These are phyloP conservation scores for Turdus rufiventris DNA, from an alignment of 2,113 vertebrate species.

Conservation along the genomic window DNA sequence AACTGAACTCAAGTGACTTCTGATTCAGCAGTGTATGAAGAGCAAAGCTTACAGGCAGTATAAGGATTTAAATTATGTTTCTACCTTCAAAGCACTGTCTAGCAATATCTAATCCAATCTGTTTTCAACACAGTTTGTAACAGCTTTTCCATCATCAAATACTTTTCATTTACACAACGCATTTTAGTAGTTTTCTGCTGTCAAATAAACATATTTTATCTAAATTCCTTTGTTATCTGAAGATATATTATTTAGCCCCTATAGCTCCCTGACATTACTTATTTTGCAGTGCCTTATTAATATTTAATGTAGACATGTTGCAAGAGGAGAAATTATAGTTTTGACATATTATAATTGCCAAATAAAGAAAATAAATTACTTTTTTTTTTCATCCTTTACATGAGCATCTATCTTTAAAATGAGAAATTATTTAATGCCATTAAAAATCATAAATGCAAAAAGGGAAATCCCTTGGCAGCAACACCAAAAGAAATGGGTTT, in stretches of 20 bases:
- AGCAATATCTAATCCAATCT: neutral
- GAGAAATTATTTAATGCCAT: neutral
- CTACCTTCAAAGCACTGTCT: neutral
- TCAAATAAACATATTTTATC: neutral
- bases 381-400: neutral
- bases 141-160: neutral
- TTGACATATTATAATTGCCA: neutral
- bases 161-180: neutral
- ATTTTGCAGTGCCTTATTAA: neutral
- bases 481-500: neutral
- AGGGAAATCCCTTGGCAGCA: neutral
- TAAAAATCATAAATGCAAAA: neutral
- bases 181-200: neutral
- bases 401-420: neutral
- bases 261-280: neutral
- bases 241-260: neutral
- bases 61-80: neutral
- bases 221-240: neutral
- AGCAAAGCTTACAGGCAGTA: neutral
- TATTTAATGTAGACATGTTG: neutral
- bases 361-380: neutral
- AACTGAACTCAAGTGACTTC: neutral
- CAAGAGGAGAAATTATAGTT: neutral
- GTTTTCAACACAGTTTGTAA: neutral
- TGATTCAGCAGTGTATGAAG: neutral